Evolutionary conservation across 2,888 invertebrate species (phyloP).

Genomic region (Ophion slaviceki): DNA sequence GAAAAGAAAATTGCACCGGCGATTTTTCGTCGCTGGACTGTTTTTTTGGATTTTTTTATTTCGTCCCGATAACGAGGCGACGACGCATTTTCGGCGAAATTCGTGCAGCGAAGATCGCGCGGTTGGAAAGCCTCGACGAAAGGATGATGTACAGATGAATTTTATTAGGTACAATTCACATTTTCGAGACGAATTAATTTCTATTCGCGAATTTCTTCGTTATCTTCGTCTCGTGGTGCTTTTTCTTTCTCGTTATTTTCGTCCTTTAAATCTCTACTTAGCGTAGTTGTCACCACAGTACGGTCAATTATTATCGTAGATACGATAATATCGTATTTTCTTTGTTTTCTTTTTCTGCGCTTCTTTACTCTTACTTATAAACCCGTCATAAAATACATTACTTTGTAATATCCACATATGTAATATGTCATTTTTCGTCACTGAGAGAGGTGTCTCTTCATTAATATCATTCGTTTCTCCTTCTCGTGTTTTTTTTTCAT

Average conservation of each 20-base stretch:
- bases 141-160: background rate
- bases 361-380: conserved; percentile 77
- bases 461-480: conserved; percentile 42
- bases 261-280: conserved; percentile 66
- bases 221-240: conserved; percentile 30
- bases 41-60: background rate
- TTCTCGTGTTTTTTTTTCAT: conserved; percentile 29
- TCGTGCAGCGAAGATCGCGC: conserved; percentile 57
- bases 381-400: conserved; percentile 83
- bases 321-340: conserved; percentile 71
- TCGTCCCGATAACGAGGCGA: background rate
- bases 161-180: background rate
- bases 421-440: conserved; percentile 70
- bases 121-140: conserved; percentile 17
- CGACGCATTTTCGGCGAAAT: background rate
- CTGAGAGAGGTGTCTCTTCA: conserved; percentile 60
- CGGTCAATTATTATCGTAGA: conserved; percentile 71
- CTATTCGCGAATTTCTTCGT: conserved; percentile 33
- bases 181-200: conserved; percentile 27
- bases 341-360: conserved; percentile 48
- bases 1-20: background rate
- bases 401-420: conserved; percentile 76
- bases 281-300: conserved; percentile 70
- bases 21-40: conserved; percentile 5
- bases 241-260: conserved; percentile 46